Conservation (phyloP, 2,113 vertebrate genomes). For the Tetraodon nigroviridis region DNA sequence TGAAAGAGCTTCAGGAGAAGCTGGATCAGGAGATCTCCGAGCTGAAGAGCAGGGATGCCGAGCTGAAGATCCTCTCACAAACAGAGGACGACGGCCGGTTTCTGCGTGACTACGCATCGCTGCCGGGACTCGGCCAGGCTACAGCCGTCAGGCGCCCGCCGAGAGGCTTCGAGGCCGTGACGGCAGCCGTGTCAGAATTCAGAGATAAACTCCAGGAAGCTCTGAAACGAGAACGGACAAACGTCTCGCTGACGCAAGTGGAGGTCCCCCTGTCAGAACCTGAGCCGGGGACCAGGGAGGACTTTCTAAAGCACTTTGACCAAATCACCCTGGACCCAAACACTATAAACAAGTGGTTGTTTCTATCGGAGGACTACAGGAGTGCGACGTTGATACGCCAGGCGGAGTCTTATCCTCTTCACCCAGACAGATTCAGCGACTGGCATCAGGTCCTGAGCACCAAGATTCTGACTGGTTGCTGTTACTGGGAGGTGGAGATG, state of each 20-base stretch:
- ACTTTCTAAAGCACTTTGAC: not conserved
- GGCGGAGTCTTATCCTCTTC: not conserved
- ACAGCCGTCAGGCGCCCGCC: not conserved
- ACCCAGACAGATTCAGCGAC: not conserved
- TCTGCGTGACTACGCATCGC: not conserved
- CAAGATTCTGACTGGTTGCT: not conserved
- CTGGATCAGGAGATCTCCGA: not conserved
- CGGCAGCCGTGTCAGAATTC: not conserved
- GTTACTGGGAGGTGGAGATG: not conserved
- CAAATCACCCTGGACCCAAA: not conserved
- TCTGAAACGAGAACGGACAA: not conserved
- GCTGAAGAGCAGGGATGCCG: not conserved
- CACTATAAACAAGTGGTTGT: not conserved
- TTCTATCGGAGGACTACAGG: not conserved
- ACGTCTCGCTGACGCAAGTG: not conserved
- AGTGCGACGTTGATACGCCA: not conserved
- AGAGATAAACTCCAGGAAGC: not conserved
- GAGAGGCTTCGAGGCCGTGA: not conserved
- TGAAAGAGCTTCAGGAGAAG: not conserved
- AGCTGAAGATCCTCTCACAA: not conserved
- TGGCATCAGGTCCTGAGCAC: not conserved
- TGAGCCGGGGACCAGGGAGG: not conserved
- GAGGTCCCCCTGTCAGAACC: not conserved
- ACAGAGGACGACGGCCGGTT: not conserved
- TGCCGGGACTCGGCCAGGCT: not conserved